Conservation (phyloP, 2,888 invertebrate species). For the Abrostola tripartita region DNA sequence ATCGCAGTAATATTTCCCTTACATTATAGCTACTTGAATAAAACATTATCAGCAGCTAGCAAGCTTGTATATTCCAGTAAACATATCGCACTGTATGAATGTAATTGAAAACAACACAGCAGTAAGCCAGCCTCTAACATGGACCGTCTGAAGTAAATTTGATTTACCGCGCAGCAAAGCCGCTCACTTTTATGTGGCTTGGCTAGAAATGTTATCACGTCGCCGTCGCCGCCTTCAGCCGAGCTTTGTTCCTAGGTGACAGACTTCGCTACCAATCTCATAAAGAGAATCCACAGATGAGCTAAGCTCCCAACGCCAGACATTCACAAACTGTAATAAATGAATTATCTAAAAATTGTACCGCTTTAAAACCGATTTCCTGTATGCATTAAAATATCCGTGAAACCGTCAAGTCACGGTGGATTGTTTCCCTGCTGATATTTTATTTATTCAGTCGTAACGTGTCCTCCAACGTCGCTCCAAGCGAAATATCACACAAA, state of each 20-base stretch:
- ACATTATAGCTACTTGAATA: too few species aligned
- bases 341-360: constrained; percentile 41
- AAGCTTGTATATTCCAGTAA: background rate
- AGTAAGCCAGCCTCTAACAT: constrained; percentile 21
- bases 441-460: constrained; percentile 76
- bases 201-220: constrained; percentile 73
- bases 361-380: constrained; percentile 47
- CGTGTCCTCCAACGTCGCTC: constrained; percentile 62
- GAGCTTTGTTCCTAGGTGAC: constrained; percentile 72
- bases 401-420: constrained; percentile 53
- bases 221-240: constrained; percentile 57
- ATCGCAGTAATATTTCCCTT: too few species aligned
- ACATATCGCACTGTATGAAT: constrained; percentile 9
- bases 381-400: constrained; percentile 35
- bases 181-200: constrained; percentile 68
- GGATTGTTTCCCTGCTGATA: constrained; percentile 67
- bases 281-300: constrained; percentile 57
- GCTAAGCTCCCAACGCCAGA: constrained; percentile 36
- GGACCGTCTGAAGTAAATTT: constrained; percentile 55
- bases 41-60: background rate
- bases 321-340: constrained; percentile 48
- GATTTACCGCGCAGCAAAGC: constrained; percentile 55
- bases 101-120: constrained; percentile 4
- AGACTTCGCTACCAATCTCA: constrained; percentile 63
- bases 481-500: constrained; percentile 73